These are phyloP conservation scores for Eilema depressum DNA, from an alignment of 2,888 invertebrate genomes.

Conservation along the genomic window DNA sequence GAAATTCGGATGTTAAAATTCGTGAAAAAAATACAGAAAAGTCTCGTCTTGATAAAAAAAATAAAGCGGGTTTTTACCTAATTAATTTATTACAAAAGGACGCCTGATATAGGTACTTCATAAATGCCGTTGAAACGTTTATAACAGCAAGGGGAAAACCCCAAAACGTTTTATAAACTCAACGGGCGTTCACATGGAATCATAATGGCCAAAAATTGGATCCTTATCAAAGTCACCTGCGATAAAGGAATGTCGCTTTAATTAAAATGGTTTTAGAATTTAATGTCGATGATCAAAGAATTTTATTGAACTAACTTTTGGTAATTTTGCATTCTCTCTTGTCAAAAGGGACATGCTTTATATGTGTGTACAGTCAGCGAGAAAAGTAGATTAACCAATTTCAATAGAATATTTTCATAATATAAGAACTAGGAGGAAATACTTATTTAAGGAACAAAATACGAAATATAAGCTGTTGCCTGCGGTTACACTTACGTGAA, in stretches of 20 bases:
- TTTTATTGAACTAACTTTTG: slow-evolving; percentile 1
- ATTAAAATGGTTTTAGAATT: slow-evolving; percentile 8
- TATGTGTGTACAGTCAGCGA: background rate
- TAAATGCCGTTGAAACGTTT: background rate
- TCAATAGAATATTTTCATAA: background rate
- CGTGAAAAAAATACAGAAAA: background rate
- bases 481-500: no score
- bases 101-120: background rate
- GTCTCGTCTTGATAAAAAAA: background rate
- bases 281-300: background rate
- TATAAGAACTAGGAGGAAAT: no score
- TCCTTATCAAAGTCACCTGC: slow-evolving; percentile 3
- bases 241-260: slow-evolving; percentile 1
- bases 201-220: background rate
- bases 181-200: background rate
- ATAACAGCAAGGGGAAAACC: background rate
- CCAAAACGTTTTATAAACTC: background rate
- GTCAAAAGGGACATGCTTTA: background rate
- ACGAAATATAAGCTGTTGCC: no score
- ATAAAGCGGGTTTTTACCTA: background rate
- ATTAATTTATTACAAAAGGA: background rate
- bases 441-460: no score
- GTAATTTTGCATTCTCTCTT: slow-evolving; percentile 1
- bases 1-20: background rate
- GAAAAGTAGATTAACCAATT: background rate